Conservation (phyloP, 2,797 vertebrate species). For the Oreochromis grahami region DNA sequence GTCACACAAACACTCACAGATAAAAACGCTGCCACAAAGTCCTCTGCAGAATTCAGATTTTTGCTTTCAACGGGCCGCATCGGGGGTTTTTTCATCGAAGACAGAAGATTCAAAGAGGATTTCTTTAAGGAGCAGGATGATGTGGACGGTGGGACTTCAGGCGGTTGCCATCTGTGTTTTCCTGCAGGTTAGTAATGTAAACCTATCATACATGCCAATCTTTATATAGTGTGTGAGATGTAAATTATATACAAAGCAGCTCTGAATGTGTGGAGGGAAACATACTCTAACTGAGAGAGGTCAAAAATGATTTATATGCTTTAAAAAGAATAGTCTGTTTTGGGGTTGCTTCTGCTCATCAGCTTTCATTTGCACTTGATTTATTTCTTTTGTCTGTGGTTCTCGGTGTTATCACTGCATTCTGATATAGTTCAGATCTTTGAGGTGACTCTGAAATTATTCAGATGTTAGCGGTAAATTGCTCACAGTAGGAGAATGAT, state of each 20-base stretch:
- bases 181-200: slow-evolving; percentile 34
- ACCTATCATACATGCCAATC: not conserved
- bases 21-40: not conserved
- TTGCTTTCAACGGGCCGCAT: too few species aligned
- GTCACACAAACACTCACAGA: slow-evolving; percentile 7
- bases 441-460: not conserved
- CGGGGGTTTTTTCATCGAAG: rapidly evolving
- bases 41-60: not conserved
- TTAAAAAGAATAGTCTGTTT: not conserved
- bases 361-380: not conserved
- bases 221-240: not conserved
- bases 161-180: slow-evolving; percentile 11
- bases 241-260: not conserved
- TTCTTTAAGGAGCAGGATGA: not conserved
- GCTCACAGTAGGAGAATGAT: not conserved
- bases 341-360: not conserved
- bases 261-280: not conserved
- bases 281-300: not conserved
- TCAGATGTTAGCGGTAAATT: not conserved
- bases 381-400: not conserved
- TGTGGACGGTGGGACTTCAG: slow-evolving; percentile 31
- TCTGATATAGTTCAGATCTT: not conserved
- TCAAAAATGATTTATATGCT: not conserved
- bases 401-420: not conserved
- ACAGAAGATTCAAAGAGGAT: not conserved